Conservation (phyloP, 2,797 vertebrate species). For the Myotis daubentonii region DNA sequence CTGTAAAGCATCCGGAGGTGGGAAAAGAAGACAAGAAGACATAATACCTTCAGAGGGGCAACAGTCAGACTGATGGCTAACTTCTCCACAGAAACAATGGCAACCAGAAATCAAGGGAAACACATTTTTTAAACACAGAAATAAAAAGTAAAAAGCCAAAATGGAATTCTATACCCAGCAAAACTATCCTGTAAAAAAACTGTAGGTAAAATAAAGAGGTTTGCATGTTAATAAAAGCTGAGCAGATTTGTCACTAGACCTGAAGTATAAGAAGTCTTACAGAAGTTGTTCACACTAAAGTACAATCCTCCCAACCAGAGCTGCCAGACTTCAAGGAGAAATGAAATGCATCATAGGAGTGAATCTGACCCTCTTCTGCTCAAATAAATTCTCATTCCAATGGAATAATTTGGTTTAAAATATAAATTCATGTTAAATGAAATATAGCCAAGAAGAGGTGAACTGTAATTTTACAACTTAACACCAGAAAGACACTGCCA, state of each 20-base stretch:
- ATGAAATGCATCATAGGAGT: neutral
- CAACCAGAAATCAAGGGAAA: slow-evolving; percentile 38
- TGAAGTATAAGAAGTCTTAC: neutral
- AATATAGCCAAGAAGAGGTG: neutral
- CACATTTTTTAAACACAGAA: neutral
- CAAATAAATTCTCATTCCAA: neutral
- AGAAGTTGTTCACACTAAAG: neutral
- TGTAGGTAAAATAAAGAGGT: neutral
- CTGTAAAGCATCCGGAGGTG: neutral
- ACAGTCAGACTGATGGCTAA: neutral
- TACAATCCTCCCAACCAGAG: neutral
- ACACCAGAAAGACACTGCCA: neutral
- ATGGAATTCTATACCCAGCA: slow-evolving; percentile 70
- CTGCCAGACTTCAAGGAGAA: neutral
- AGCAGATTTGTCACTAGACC: neutral
- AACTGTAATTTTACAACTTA: neutral
- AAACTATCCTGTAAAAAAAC: slow-evolving; percentile 58
- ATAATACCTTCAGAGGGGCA: neutral
- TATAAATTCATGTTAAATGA: neutral
- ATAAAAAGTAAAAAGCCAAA: neutral
- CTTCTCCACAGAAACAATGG: slow-evolving; percentile 19
- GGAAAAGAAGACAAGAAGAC: neutral
- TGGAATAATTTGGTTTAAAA: slow-evolving; percentile 22
- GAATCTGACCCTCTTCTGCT: neutral
- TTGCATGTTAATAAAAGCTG: neutral